Conservation (phyloP, 2,888 invertebrate genomes). For the Diplolepis rosae region DNA sequence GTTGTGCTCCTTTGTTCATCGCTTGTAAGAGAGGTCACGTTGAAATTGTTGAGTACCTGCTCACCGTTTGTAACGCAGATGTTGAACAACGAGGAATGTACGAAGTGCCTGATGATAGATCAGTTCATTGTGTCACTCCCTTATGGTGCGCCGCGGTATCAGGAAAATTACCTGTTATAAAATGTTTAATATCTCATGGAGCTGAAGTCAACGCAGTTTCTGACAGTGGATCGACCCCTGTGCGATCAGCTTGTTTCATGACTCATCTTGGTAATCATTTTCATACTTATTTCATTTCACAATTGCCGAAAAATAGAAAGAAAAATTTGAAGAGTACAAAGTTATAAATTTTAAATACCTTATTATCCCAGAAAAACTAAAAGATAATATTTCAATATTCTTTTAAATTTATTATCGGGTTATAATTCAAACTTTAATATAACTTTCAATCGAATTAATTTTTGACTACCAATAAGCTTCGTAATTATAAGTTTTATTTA, state of each 20-base stretch:
- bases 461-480: not conserved
- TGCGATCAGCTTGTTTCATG: constrained; percentile 95
- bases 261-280: constrained; percentile 83
- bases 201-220: constrained; percentile 91
- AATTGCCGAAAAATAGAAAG: not conserved
- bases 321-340: not conserved
- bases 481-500: not conserved
- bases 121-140: constrained; percentile 89
- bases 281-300: not conserved
- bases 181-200: constrained; percentile 85
- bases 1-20: constrained; percentile 88
- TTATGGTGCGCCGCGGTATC: constrained; percentile 95
- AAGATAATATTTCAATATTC: no score
- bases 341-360: not conserved
- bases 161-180: constrained; percentile 85
- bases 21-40: constrained; percentile 87
- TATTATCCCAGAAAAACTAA: no score
- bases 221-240: constrained; percentile 92
- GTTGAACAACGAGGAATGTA: constrained; percentile 90
- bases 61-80: constrained; percentile 87
- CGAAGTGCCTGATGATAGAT: constrained; percentile 88
- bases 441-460: not conserved
- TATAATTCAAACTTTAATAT: no score
- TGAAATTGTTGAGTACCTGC: constrained; percentile 89
- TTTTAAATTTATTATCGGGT: no score